phyloP scores from a whole-genome alignment of 1,140 invertebrate genomes.

The Cyrtorhinus lividipennis region DNA sequence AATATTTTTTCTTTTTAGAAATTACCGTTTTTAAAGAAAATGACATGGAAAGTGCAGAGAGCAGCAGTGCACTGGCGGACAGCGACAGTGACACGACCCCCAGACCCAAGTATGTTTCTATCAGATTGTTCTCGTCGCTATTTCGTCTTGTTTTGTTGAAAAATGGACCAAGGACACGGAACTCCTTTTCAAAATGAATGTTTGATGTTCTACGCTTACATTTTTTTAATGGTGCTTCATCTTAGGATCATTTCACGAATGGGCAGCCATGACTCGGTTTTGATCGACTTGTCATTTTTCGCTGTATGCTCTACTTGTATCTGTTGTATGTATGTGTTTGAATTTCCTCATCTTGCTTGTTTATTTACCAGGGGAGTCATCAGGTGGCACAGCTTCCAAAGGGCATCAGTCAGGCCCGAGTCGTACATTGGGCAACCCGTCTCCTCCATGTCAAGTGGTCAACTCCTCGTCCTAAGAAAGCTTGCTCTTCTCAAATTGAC shows the following conservation, averaged over 20 bases:
- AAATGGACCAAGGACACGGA: too few species aligned
- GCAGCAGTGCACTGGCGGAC: slow-evolving; percentile 21
- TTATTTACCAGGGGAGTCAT: slow-evolving; percentile 44
- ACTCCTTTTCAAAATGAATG: too few species aligned
- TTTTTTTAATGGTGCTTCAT: too few species aligned
- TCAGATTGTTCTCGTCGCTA: neutral
- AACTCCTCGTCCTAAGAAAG: slow-evolving; percentile 71
- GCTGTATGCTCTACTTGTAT: too few species aligned
- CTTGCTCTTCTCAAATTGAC: slow-evolving; percentile 74
- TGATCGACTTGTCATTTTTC: too few species aligned
- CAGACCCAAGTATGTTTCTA: slow-evolving; percentile 22
- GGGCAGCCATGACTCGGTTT: too few species aligned
- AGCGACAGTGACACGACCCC: slow-evolving; percentile 23
- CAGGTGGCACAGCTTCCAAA: slow-evolving; percentile 72
- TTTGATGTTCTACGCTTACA: too few species aligned
- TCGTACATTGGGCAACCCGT: slow-evolving; percentile 31
- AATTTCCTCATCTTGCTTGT: too few species aligned
- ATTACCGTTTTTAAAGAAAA: slow-evolving; percentile 18
- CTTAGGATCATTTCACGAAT: neutral
- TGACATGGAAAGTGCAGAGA: slow-evolving; percentile 23
- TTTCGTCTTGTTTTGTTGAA: neutral
- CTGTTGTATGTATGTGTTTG: too few species aligned
- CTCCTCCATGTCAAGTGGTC: slow-evolving; percentile 47
- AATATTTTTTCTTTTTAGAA: slow-evolving; percentile 14
- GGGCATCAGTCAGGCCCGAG: slow-evolving; percentile 23